These are phyloP conservation scores for Hybognathus amarus DNA, from an alignment of 2,797 vertebrate species.

Conservation along the genomic window DNA sequence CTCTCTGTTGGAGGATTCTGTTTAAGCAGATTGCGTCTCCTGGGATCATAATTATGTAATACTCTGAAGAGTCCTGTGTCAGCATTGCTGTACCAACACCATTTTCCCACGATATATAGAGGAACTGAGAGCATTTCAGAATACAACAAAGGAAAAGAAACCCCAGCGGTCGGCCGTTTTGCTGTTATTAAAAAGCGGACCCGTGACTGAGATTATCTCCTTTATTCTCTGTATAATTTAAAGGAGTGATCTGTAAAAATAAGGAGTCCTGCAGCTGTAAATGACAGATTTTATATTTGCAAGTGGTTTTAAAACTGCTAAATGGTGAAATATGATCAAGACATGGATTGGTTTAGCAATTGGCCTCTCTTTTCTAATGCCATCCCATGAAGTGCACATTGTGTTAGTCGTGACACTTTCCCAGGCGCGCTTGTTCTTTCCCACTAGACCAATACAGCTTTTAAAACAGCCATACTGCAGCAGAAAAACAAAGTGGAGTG, in stretches of 20 bases:
- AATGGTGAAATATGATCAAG: conserved; percentile 9
- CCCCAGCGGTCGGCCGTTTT: neutral
- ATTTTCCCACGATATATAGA: conserved; percentile 30
- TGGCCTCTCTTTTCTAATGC: neutral
- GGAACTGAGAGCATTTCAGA: neutral
- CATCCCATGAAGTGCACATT: neutral
- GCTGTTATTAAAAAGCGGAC: conserved; percentile 15
- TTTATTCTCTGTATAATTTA: conserved; percentile 18
- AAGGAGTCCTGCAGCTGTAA: neutral
- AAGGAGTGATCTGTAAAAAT: neutral
- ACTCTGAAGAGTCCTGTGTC: conserved; percentile 38
- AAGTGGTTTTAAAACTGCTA: neutral
- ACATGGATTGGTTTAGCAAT: conserved; percentile 3
- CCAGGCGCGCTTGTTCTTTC: conserved; percentile 11
- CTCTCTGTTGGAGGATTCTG: conserved; percentile 28
- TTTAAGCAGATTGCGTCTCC: conserved; percentile 39
- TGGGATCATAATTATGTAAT: conserved; percentile 40
- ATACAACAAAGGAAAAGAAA: conserved; percentile 21
- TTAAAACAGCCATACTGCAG: conserved; percentile 45
- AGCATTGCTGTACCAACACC: conserved; percentile 35
- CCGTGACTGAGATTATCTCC: conserved; percentile 28
- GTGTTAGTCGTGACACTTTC: conserved; percentile 7
- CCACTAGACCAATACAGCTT: conserved; percentile 35
- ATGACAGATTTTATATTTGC: neutral
- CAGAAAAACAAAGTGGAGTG: conserved; percentile 33